Conservation (phyloP, 2,113 vertebrate genomes). For the Mormoops blainvillei region DNA sequence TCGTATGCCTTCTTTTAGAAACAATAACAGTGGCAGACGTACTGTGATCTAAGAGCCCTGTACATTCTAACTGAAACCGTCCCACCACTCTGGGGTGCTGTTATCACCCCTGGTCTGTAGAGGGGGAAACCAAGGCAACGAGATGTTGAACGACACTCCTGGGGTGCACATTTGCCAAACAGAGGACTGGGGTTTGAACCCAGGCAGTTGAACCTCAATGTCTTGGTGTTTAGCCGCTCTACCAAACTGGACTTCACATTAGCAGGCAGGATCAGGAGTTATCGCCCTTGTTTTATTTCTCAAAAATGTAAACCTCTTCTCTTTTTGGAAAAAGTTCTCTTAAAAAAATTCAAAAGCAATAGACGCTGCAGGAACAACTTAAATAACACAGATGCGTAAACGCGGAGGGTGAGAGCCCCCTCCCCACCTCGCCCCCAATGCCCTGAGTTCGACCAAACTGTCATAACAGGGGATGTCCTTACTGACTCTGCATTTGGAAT, state of each 20-base stretch:
- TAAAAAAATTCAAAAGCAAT: background rate
- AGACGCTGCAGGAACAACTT: background rate
- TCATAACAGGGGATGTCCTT: too few species aligned
- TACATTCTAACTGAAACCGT: background rate
- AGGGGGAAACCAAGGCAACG: background rate
- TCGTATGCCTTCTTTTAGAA: background rate
- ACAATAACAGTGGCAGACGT: background rate
- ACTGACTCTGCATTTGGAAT: background rate
- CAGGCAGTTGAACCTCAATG: background rate
- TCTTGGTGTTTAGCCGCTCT: background rate
- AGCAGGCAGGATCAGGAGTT: background rate
- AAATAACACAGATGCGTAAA: background rate
- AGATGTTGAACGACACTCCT: background rate
- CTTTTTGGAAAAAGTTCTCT: background rate
- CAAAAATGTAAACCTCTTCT: background rate
- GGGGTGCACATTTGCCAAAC: background rate
- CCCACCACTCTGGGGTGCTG: too few species aligned
- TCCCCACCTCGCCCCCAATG: too few species aligned
- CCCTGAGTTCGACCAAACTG: background rate
- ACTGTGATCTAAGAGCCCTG: background rate
- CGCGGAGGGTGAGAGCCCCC: background rate
- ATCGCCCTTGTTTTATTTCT: background rate
- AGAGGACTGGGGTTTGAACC: background rate
- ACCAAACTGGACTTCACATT: background rate
- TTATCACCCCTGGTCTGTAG: accelerated